These are phyloP conservation scores for Hydrozoanthus tunicans DNA, from an alignment of 64 coral and sea anemone genomes.

Conservation along the genomic window DNA sequence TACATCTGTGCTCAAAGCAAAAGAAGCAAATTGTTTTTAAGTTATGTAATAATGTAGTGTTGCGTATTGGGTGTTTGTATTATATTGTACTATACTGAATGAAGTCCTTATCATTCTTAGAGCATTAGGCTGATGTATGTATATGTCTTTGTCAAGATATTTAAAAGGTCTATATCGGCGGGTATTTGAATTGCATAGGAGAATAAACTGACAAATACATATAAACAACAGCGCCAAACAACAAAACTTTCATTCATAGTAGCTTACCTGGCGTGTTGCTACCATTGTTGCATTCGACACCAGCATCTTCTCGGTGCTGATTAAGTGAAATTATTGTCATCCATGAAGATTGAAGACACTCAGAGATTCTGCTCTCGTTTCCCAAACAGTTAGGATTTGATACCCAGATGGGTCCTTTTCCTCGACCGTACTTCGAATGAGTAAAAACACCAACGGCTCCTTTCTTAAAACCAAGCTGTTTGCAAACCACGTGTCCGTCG, in stretches of 20 bases:
- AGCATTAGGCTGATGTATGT: too few relatives aligned
- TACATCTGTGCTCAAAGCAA: neutral
- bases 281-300: constrained; percentile 10
- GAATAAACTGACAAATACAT: too few relatives aligned
- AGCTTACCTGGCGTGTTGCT: constrained; percentile 18
- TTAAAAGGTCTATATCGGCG: too few relatives aligned
- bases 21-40: neutral
- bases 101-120: too few relatives aligned
- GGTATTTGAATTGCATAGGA: too few relatives aligned
- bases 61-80: too few relatives aligned
- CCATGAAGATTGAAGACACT: constrained; percentile 31
- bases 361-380: constrained; percentile 3
- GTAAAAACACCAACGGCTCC: constrained; percentile 16
- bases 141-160: too few relatives aligned
- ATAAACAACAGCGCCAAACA: too few relatives aligned
- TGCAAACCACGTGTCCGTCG: constrained; percentile 36
- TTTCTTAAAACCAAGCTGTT: constrained; percentile 20
- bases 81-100: too few relatives aligned
- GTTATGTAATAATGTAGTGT: neutral
- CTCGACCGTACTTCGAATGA: neutral
- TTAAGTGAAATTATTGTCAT: neutral
- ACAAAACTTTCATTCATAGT: neutral
- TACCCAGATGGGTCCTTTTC: constrained; percentile 13
- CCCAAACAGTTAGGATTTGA: constrained; percentile 2
- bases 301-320: neutral